Conservation (phyloP, 2,888 invertebrate species). For the Callyntrura sp. region DNA sequence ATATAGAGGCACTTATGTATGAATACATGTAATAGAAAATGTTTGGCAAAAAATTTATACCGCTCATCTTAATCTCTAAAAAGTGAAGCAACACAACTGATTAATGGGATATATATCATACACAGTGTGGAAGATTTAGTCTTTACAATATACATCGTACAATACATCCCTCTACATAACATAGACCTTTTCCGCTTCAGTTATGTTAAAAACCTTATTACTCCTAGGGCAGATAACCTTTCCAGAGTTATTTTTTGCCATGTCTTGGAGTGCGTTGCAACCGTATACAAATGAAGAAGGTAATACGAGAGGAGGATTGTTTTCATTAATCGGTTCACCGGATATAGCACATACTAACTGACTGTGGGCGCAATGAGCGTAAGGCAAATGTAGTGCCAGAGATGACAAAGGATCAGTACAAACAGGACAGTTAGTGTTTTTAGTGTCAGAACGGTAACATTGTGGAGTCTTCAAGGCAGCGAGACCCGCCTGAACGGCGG, state of each 20-base stretch:
- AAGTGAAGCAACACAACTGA: too few species aligned
- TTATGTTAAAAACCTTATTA: slow-evolving; percentile 95
- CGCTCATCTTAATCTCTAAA: too few species aligned
- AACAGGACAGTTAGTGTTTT: slow-evolving; percentile 96
- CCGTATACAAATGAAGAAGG: slow-evolving; percentile 99
- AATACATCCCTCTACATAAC: slow-evolving; percentile 91
- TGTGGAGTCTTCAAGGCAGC: slow-evolving; percentile 97
- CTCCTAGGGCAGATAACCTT: slow-evolving; percentile 97
- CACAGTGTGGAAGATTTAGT: background rate
- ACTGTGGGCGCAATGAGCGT: slow-evolving; percentile 98
- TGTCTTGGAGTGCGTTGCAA: slow-evolving; percentile 95
- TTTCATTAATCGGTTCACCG: slow-evolving; percentile 96
- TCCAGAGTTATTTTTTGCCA: slow-evolving; percentile 96
- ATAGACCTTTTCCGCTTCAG: slow-evolving; percentile 98
- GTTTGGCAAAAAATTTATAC: too few species aligned
- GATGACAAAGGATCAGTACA: slow-evolving; percentile 95
- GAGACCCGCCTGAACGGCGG: slow-evolving; percentile 96
- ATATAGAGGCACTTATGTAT: too few species aligned
- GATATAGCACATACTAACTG: slow-evolving; percentile 96
- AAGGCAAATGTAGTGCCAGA: slow-evolving; percentile 94
- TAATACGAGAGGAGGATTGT: slow-evolving; percentile 99
- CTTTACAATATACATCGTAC: background rate
- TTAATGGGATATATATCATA: too few species aligned
- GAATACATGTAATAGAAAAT: too few species aligned
- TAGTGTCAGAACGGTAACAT: slow-evolving; percentile 86